Evolutionary conservation across 2,113 vertebrate genomes (phyloP).

Genomic region (Melospiza melodia): DNA sequence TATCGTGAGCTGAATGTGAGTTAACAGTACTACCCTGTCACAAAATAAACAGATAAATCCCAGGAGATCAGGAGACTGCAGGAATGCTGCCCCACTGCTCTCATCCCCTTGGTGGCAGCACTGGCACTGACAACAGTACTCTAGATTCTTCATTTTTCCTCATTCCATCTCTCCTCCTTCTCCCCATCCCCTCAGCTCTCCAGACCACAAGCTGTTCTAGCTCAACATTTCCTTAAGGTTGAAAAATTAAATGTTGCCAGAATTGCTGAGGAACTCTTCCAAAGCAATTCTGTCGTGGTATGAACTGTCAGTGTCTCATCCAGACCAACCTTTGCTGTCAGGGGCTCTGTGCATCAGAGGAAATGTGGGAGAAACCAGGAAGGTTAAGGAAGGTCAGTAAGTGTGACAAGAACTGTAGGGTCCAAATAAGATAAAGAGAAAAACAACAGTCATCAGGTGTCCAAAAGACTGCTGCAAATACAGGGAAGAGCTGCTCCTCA

Average conservation of each 20-base stretch:
- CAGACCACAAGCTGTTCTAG: background rate
- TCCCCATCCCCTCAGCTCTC: background rate
- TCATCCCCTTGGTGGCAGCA: constrained; percentile 37
- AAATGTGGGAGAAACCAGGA: background rate
- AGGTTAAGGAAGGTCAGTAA: background rate
- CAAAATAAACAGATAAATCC: background rate
- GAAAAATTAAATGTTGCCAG: background rate
- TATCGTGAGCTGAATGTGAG: background rate
- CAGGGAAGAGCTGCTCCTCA: background rate
- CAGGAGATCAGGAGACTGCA: background rate
- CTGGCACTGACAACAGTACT: background rate
- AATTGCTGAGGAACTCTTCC: background rate
- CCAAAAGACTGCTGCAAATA: background rate
- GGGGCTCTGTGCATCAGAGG: background rate
- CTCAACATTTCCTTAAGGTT: background rate
- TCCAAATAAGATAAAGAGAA: background rate
- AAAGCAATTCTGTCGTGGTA: background rate
- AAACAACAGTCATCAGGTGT: background rate
- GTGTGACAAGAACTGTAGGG: background rate
- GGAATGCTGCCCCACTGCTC: background rate
- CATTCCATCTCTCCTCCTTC: background rate
- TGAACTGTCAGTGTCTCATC: background rate
- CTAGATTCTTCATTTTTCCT: background rate
- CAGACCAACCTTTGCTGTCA: background rate
- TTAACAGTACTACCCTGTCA: background rate